phyloP scores from a whole-genome alignment of 1,140 invertebrate species.

The Phocides pigmalion region DNA sequence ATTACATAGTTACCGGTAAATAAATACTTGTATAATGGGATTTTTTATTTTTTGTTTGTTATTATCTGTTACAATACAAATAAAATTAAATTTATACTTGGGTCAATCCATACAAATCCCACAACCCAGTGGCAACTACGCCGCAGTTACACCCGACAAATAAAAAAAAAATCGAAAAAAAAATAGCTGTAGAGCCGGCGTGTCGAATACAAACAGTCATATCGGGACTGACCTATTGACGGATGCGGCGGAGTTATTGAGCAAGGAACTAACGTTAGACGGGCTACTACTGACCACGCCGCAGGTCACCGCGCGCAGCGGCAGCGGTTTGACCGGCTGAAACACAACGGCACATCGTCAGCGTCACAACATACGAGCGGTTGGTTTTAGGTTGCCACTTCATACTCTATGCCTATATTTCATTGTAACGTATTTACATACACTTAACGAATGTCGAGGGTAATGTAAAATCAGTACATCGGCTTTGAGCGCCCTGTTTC shows the following conservation, averaged over 20 bases:
- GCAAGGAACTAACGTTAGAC: slow-evolving; percentile 75
- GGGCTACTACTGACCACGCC: slow-evolving; percentile 64
- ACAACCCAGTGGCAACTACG: too few species aligned
- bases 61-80: too few species aligned
- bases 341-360: slow-evolving; percentile 54
- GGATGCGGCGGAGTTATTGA: slow-evolving; percentile 72
- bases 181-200: slow-evolving; percentile 25
- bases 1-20: too few species aligned
- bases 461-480: too few species aligned
- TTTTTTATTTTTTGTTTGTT: too few species aligned
- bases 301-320: slow-evolving; percentile 67
- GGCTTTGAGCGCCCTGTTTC: too few species aligned
- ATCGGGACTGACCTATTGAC: slow-evolving; percentile 73
- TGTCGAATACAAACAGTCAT: slow-evolving; percentile 26
- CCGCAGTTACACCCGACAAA: background rate
- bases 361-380: slow-evolving; percentile 25
- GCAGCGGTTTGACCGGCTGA: slow-evolving; percentile 77
- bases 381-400: slow-evolving; percentile 53
- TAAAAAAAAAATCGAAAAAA: slow-evolving; percentile 20
- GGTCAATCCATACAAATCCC: too few species aligned
- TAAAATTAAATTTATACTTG: too few species aligned
- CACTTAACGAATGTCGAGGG: too few species aligned
- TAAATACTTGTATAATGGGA: too few species aligned
- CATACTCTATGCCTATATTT: too few species aligned
- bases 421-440: background rate